Percentiles rank a stretch among this genome's conserved stretches.
Conservation (phyloP, 2,797 vertebrate genomes). For the Falco novaeseelandiae region DNA sequence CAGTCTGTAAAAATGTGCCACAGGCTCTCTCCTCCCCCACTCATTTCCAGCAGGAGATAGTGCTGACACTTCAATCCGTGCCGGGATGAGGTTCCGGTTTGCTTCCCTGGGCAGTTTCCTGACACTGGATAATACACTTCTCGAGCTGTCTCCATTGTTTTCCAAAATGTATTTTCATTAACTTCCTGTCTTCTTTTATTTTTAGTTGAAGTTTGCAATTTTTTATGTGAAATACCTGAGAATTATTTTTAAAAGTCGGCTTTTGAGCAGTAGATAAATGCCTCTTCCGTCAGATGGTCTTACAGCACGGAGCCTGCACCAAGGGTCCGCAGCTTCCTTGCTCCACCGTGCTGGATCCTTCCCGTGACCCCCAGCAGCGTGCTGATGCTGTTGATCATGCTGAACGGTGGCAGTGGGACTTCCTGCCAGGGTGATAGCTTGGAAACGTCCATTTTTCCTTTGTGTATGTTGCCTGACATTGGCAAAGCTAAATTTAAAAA, state of each 20-base stretch:
- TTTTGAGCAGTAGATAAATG: constrained; percentile 44
- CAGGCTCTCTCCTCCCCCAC: constrained; percentile 28
- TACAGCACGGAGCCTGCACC: not conserved
- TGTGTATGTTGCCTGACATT: not conserved
- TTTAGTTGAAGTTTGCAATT: constrained; percentile 73
- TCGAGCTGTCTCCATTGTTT: constrained; percentile 70
- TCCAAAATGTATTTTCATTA: constrained; percentile 66
- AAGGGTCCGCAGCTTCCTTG: not conserved
- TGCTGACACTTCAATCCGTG: constrained; percentile 65
- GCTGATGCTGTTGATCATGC: not conserved
- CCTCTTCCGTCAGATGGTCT: constrained; percentile 40
- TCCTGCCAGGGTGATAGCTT: not conserved
- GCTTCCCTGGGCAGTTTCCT: constrained; percentile 73
- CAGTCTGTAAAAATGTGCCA: not conserved
- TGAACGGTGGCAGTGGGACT: not conserved
- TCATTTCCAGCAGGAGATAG: constrained; percentile 38
- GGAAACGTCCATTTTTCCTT: not conserved
- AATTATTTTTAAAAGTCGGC: constrained; percentile 66
- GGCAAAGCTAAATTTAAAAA: constrained; percentile 20
- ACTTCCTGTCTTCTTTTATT: constrained; percentile 72
- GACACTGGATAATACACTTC: constrained; percentile 64
- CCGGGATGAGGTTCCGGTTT: constrained; percentile 55
- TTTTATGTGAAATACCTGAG: constrained; percentile 69
- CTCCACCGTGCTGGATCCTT: not conserved
- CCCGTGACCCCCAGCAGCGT: not conserved